Evolutionary conservation across 2,113 vertebrate genomes (phyloP).

Genomic region (Bostrychus sinensis): DNA sequence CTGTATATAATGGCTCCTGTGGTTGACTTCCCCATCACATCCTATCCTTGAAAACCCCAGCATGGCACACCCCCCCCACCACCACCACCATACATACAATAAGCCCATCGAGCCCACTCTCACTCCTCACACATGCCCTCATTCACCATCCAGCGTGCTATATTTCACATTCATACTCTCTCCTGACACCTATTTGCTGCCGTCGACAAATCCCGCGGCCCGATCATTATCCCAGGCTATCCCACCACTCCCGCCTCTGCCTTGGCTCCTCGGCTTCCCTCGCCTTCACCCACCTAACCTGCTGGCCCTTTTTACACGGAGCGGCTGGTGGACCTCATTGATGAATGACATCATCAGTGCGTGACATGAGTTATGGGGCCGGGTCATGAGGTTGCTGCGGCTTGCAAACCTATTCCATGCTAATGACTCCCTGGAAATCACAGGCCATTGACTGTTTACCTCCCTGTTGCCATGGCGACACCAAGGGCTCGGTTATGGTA

Average conservation of each 20-base stretch:
- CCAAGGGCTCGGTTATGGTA: slow-evolving; percentile 43
- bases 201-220: slow-evolving; percentile 58
- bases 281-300: slow-evolving; percentile 36
- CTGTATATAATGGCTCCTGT: slow-evolving; percentile 74
- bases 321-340: slow-evolving; percentile 72
- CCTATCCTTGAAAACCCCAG: slow-evolving; percentile 33
- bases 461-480: slow-evolving; percentile 51
- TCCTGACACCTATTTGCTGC: slow-evolving; percentile 59
- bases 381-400: slow-evolving; percentile 73
- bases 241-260: slow-evolving; percentile 27
- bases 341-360: slow-evolving; percentile 85
- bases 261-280: slow-evolving; percentile 24
- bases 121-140: slow-evolving; percentile 44
- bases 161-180: slow-evolving; percentile 60
- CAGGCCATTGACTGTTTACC: slow-evolving; percentile 71
- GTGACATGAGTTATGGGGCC: slow-evolving; percentile 78
- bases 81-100: slow-evolving; percentile 34
- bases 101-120: slow-evolving; percentile 40
- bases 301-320: slow-evolving; percentile 40
- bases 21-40: slow-evolving; percentile 56
- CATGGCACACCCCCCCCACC: slow-evolving; percentile 35
- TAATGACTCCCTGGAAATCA: slow-evolving; percentile 81
- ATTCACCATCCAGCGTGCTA: slow-evolving; percentile 39
- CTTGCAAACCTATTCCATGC: slow-evolving; percentile 79
- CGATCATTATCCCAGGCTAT: slow-evolving; percentile 59